Evolutionary conservation across 2,797 vertebrate species (phyloP), one percentile per base, ranked within the genome.

Genomic region (Danio choprae): DNA sequence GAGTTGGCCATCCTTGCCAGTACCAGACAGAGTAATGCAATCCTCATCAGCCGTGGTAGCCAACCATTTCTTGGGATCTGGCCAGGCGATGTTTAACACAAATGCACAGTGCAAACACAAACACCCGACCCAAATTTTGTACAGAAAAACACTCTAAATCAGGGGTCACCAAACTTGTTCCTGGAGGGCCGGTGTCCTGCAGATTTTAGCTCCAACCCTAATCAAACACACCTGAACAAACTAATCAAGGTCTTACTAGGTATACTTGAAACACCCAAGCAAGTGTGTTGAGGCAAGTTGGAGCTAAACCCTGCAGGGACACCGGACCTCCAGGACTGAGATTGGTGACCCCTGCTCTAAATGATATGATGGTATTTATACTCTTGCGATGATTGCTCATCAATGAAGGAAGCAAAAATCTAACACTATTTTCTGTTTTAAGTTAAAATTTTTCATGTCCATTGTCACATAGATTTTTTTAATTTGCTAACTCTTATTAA

Each of bases 21-120:
- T 80, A 86, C 84, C 62, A 87, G 85, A 87, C 18, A 69, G 83
- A 64, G 89, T 88, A 90, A 91, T 81, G 77, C 84, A 87, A 90
- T 88, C 86, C 88, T 53, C 77, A 38, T 84, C 86, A 82, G 65
- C 85, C 88, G 86, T 80, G 79, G 81, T 80, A 84, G 87, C 87
- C 85, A 88, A 88, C 76, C 88, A 83, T 69, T 81, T 80, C 71
- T 68, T 74, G 77, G 81, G 67, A 69, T 48, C 81, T 78, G 80
- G 84, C 81, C 77, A 85, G 85, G 87, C 58, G 50, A 15, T 48
- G 83, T 79, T 80, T 38, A 72, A 87, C 88, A 89, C 70, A 60
- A 79, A 71, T 70, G 43, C 78, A 82, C 77, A 81, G 74, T 44
- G 51, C 67, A 82, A 58, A 83, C 70, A 77, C 46, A 79, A 77